Conservation (phyloP, 2,113 vertebrate genomes). For the Aix galericulata region DNA sequence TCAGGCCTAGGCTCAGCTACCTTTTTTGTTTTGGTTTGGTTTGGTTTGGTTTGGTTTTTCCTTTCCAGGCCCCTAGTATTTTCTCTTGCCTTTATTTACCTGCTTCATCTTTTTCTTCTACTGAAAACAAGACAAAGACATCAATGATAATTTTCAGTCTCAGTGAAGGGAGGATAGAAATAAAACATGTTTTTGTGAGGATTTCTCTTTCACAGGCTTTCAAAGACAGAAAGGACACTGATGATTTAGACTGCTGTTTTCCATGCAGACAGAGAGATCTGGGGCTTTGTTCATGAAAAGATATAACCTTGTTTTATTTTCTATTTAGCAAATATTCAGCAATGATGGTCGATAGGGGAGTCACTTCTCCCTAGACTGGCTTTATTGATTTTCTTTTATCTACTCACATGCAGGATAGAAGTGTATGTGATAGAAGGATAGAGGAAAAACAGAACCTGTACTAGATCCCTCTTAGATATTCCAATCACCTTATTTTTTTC, state of each 20-base stretch:
- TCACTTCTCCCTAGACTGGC: background rate
- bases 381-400: background rate
- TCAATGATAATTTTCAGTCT: background rate
- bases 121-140: background rate
- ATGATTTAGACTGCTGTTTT: background rate
- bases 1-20: rapidly evolving
- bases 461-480: background rate
- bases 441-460: no score
- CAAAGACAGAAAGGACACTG: background rate
- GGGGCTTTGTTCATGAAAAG: background rate
- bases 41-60: no score
- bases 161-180: background rate
- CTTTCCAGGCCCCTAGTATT: background rate
- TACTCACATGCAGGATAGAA: background rate
- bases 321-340: background rate
- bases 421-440: no score
- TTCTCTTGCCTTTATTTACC: background rate
- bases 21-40: no score
- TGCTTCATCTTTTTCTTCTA: background rate
- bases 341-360: background rate
- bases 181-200: background rate
- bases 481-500: background rate
- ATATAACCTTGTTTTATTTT: background rate
- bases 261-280: background rate
- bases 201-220: background rate